These are phyloP conservation scores for Diabrotica virgifera DNA, from an alignment of 1,140 invertebrate species.

Conservation along the genomic window DNA sequence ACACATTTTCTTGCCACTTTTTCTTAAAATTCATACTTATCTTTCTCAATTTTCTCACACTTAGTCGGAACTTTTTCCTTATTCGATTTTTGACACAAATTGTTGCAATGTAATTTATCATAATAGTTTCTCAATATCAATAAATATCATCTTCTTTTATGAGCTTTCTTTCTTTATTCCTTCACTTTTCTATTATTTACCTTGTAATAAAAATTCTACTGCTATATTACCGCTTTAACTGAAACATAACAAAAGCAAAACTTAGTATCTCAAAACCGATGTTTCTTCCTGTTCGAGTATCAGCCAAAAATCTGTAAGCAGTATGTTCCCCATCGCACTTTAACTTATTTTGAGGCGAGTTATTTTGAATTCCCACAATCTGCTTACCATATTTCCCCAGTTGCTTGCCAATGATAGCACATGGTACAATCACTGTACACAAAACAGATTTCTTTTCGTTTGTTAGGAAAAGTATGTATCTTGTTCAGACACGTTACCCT, in stretches of 20 bases:
- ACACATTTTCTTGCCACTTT: no score
- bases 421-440: constrained; percentile 21
- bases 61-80: no score
- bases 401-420: constrained; percentile 27
- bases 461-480: constrained; percentile 15
- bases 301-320: constrained; percentile 30
- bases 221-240: background rate
- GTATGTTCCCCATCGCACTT: constrained; percentile 30
- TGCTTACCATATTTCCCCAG: constrained; percentile 44
- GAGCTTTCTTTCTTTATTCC: no score
- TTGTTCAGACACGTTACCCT: constrained; percentile 10
- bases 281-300: constrained; percentile 2
- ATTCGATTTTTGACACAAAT: no score
- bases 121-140: no score
- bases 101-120: no score
- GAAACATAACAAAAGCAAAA: constrained; percentile 12
- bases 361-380: constrained; percentile 47
- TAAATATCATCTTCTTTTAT: no score
- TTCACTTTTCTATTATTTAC: no score
- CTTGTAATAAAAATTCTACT: no score
- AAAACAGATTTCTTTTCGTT: constrained; percentile 23
- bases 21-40: no score
- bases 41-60: no score
- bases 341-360: constrained; percentile 44
- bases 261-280: no score